A percentile compares a stretch with the other conserved stretches of the same genome.
These are phyloP conservation scores for Porites cylindrica DNA, from an alignment of 92 coral and sea anemone genomes.

Conservation along the genomic window DNA sequence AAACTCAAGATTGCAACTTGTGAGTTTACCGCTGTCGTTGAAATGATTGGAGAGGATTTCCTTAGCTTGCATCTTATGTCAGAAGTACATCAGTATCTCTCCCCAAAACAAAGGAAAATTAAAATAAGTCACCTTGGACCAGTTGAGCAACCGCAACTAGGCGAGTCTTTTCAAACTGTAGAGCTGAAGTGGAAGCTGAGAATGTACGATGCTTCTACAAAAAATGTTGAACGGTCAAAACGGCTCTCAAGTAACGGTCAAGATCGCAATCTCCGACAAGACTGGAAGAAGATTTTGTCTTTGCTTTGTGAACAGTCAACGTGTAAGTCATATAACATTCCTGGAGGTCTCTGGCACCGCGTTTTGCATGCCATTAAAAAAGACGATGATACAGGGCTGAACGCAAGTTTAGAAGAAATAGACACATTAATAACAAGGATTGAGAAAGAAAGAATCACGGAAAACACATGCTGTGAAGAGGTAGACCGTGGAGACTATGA, in stretches of 20 bases:
- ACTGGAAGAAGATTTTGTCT: constrained; percentile 22
- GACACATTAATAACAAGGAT: neutral
- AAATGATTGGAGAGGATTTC: constrained; percentile 28
- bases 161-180: neutral
- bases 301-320: neutral
- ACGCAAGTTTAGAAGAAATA: neutral
- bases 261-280: constrained; percentile 22
- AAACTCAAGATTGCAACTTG: constrained; percentile 21
- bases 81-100: constrained; percentile 35
- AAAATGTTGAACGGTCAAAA: constrained; percentile 15
- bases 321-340: neutral
- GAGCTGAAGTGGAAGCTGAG: constrained; percentile 53
- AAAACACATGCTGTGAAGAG: neutral
- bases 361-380: constrained; percentile 57
- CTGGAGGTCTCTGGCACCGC: constrained; percentile 32
- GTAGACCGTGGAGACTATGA: neutral
- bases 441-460: neutral
- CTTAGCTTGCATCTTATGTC: constrained; percentile 49
- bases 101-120: constrained; percentile 33
- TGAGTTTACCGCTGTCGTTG: constrained; percentile 57
- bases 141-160: constrained; percentile 43
- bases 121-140: constrained; percentile 65
- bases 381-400: neutral
- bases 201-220: constrained; percentile 42
- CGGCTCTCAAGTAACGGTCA: neutral